A percentile compares a stretch with the other conserved stretches of the same genome.
These are phyloP conservation scores for Melanotaenia pygmaea DNA, from an alignment of 2,797 vertebrate genomes.

Conservation along the genomic window DNA sequence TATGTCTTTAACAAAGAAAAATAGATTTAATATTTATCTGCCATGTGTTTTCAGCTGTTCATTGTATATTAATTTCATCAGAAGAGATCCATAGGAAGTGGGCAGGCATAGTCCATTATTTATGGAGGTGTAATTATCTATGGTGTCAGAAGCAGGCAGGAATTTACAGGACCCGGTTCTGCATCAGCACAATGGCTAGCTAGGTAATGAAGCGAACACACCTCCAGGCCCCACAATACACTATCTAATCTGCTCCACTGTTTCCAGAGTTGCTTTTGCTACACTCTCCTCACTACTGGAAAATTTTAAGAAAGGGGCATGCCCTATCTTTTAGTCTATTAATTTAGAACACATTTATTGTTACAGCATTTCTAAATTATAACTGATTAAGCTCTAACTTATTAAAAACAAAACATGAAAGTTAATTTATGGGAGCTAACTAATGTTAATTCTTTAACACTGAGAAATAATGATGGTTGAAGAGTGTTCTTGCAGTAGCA, in stretches of 20 bases:
- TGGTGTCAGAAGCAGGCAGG: slow-evolving; percentile 79
- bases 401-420: not conserved
- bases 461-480: not conserved
- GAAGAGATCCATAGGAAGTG: slow-evolving; percentile 73
- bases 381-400: not conserved
- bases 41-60: slow-evolving; percentile 60
- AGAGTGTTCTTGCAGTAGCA: slow-evolving; percentile 1
- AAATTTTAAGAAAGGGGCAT: not conserved
- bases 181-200: slow-evolving; percentile 79
- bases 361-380: not conserved
- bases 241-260: slow-evolving; percentile 59
- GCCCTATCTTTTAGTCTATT: not conserved
- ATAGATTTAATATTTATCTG: slow-evolving; percentile 56
- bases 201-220: slow-evolving; percentile 77
- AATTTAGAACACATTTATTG: not conserved
- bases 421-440: not conserved
- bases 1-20: slow-evolving; percentile 45
- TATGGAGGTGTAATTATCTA: slow-evolving; percentile 82
- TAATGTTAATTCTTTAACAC: not conserved
- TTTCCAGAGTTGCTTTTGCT: slow-evolving; percentile 43
- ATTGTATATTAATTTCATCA: slow-evolving; percentile 79
- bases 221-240: slow-evolving; percentile 68
- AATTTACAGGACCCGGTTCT: slow-evolving; percentile 80
- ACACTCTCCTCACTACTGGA: slow-evolving; percentile 1
- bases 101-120: slow-evolving; percentile 80